phyloP scores from a whole-genome alignment of 2,888 invertebrate genomes.

The Drosophila ustulata region DNA sequence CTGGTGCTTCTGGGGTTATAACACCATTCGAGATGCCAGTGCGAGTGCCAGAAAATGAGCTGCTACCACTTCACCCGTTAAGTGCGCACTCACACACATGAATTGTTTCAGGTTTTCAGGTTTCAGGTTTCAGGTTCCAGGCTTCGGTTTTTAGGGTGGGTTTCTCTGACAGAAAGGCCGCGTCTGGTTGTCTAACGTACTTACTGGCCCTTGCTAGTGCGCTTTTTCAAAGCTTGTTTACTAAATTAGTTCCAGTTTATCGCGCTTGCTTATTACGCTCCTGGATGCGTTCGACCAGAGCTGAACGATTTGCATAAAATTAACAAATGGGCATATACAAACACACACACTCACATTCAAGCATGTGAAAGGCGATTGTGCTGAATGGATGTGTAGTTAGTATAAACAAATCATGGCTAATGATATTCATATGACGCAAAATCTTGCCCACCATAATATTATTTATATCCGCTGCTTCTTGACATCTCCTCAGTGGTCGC shows the following conservation, averaged over 20 bases:
- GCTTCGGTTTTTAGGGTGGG: constrained; percentile 21
- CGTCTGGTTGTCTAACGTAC: constrained; percentile 16
- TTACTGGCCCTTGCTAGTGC: constrained; percentile 33
- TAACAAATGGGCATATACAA: constrained; percentile 50
- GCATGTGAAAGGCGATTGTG: too few relatives aligned
- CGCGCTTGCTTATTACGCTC: constrained; percentile 61
- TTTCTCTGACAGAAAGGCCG: constrained; percentile 11
- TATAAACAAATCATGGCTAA: too few relatives aligned
- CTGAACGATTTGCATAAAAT: constrained; percentile 68
- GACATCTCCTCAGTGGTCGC: too few relatives aligned
- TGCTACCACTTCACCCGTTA: constrained; percentile 70
- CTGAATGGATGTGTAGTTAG: too few relatives aligned
- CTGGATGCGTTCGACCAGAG: constrained; percentile 32
- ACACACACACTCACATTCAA: too few relatives aligned
- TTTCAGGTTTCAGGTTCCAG: too few relatives aligned
- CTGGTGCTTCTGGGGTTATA: too few relatives aligned
- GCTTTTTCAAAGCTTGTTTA: constrained; percentile 56
- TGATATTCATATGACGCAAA: too few relatives aligned
- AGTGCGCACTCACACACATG: constrained; percentile 71
- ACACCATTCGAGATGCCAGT: too few relatives aligned
- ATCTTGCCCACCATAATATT: too few relatives aligned
- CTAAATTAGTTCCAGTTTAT: constrained; percentile 76
- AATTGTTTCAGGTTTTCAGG: constrained; percentile 46
- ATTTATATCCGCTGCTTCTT: too few relatives aligned
- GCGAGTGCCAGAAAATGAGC: constrained; percentile 34